Percentiles rank a stretch among this genome's conserved stretches.
These are phyloP conservation scores for Lissocephala sabroskyi DNA, from an alignment of 2,888 invertebrate species.

Conservation along the genomic window DNA sequence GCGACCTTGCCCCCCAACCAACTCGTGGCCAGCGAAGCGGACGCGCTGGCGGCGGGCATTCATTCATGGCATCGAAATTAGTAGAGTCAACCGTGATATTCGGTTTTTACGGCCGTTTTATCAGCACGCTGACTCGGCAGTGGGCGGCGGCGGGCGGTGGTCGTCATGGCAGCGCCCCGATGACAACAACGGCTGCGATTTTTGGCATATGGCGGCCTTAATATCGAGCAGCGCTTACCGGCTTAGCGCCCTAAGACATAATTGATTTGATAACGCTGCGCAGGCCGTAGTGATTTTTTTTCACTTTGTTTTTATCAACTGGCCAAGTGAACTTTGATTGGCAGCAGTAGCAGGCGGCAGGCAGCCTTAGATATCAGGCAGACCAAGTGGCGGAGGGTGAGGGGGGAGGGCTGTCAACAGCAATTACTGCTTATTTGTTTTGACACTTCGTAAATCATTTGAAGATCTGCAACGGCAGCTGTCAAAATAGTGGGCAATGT, in stretches of 20 bases:
- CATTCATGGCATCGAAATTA: slow-evolving; percentile 52
- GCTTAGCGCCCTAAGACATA: not conserved
- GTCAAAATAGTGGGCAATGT: slow-evolving; percentile 8
- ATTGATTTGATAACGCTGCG: not conserved
- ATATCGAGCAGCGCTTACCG: not conserved
- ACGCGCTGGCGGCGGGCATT: slow-evolving; percentile 26
- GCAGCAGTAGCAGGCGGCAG: not conserved
- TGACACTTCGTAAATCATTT: slow-evolving; percentile 54
- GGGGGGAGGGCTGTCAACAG: slow-evolving; percentile 33
- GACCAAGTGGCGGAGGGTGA: too few relatives aligned
- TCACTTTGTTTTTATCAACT: not conserved
- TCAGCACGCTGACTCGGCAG: too few relatives aligned
- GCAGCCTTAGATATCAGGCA: too few relatives aligned
- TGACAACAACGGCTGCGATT: not conserved
- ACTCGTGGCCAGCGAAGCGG: not conserved
- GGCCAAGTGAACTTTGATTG: slow-evolving; percentile 1
- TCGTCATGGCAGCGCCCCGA: not conserved
- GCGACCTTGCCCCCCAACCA: too few relatives aligned
- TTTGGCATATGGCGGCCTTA: not conserved
- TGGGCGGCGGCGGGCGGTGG: too few relatives aligned
- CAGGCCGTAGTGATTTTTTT: too few relatives aligned
- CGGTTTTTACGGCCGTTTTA: slow-evolving; percentile 34
- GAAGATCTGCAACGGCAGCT: slow-evolving; percentile 13
- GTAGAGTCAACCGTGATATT: slow-evolving; percentile 4
- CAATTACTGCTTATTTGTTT: slow-evolving; percentile 42